A percentile compares a stretch with the other conserved stretches of the same genome.
Evolutionary conservation across 2,888 invertebrate genomes (phyloP).

Genomic region (Craniophora ligustri): DNA sequence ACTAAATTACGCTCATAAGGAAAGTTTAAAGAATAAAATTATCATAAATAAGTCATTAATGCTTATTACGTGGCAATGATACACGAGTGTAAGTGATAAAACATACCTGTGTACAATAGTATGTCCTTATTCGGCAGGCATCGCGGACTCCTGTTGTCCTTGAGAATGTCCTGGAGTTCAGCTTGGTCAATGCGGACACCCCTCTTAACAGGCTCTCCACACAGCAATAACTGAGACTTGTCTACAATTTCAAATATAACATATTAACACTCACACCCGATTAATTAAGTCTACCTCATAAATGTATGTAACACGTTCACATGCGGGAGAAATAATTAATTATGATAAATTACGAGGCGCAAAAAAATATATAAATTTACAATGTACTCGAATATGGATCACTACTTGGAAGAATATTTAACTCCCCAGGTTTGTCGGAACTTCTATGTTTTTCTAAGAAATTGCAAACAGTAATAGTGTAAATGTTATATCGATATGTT

Average conservation of each 20-base stretch:
- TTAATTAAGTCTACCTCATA: conserved; percentile 7
- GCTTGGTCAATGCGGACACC: conserved; percentile 87
- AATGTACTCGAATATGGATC: conserved; percentile 3
- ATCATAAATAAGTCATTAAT: conserved; percentile 14
- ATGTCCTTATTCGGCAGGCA: conserved; percentile 92
- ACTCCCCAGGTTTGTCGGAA: not conserved
- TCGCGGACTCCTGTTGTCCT: conserved; percentile 89
- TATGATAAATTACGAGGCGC: not conserved
- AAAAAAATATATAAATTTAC: conserved; percentile 19
- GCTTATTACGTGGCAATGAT: conserved; percentile 7
- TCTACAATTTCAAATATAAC: conserved; percentile 78
- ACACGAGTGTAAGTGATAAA: not conserved
- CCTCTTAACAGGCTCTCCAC: conserved; percentile 89
- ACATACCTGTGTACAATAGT: conserved; percentile 90
- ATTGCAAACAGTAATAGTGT: not conserved
- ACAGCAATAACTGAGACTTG: conserved; percentile 91
- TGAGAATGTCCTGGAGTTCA: conserved; percentile 82
- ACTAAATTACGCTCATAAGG: not conserved
- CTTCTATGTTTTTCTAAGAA: not conserved
- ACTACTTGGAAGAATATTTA: conserved; percentile 19
- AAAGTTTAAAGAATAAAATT: not conserved
- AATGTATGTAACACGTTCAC: conserved; percentile 21
- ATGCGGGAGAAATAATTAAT: conserved; percentile 13
- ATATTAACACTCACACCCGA: conserved; percentile 1
- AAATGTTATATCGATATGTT: too few relatives aligned